phyloP scores from a whole-genome alignment of 2,888 invertebrate genomes.

The Bellardia pandia region DNA sequence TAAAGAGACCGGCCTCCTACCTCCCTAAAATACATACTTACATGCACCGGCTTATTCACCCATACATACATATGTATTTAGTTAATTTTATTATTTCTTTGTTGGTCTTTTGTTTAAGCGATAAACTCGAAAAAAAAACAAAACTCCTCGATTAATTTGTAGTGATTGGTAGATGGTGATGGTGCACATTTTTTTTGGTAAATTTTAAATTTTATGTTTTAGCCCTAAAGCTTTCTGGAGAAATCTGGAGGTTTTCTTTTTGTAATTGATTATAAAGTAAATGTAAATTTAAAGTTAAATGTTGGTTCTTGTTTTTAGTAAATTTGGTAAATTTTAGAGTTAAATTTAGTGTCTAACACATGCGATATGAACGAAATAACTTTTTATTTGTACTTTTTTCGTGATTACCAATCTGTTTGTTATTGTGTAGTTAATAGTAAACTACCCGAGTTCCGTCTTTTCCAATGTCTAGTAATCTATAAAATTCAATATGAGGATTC shows the following conservation, averaged over 20 bases:
- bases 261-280: conserved; percentile 35
- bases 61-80: neutral
- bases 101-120: conserved; percentile 41
- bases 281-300: neutral
- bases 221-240: conserved; percentile 55
- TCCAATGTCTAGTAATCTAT: too few relatives aligned
- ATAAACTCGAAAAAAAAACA: conserved; percentile 20
- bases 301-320: neutral
- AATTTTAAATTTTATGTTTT: conserved; percentile 32
- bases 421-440: too few relatives aligned
- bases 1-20: conserved; percentile 33
- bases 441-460: too few relatives aligned
- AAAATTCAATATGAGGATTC: too few relatives aligned
- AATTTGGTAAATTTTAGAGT: too few relatives aligned
- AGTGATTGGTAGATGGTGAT: conserved; percentile 12
- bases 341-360: too few relatives aligned
- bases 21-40: conserved; percentile 19
- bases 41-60: neutral
- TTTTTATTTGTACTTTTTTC: too few relatives aligned
- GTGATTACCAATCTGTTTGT: too few relatives aligned
- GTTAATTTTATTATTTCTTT: conserved; percentile 33
- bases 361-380: too few relatives aligned
- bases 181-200: neutral
- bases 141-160: conserved; percentile 43
- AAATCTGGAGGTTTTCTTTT: conserved; percentile 57